A percentile compares a stretch with the other conserved stretches of the same genome.
These are phyloP conservation scores for Saccopteryx bilineata DNA, from an alignment of 2,113 vertebrate genomes.

Conservation along the genomic window DNA sequence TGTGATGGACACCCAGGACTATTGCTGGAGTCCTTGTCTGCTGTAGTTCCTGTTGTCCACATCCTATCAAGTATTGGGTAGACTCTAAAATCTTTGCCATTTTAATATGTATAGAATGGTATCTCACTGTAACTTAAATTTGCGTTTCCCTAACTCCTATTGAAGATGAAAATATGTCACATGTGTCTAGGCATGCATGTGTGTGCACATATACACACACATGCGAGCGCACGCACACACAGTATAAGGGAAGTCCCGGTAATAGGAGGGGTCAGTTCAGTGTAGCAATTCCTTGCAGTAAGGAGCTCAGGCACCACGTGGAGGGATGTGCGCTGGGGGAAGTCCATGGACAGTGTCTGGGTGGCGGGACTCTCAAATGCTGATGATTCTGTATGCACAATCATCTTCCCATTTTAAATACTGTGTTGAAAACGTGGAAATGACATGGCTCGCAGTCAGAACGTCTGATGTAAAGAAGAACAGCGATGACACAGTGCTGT, in stretches of 20 bases:
- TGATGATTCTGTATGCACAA: background rate
- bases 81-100: background rate
- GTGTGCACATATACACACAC: no score
- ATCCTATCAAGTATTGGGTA: background rate
- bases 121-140: background rate
- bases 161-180: background rate
- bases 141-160: background rate
- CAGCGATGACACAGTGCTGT: background rate
- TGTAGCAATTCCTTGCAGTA: accelerated
- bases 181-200: background rate
- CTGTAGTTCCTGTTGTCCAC: background rate
- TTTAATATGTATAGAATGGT: background rate
- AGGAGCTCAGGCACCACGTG: background rate
- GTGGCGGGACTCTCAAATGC: background rate
- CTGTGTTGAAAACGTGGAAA: background rate
- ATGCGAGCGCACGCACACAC: background rate
- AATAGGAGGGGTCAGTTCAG: background rate
- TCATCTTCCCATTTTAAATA: background rate
- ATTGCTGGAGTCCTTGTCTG: background rate
- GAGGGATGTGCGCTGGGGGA: background rate
- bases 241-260: no score
- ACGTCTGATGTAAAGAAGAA: background rate
- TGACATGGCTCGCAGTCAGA: background rate
- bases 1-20: background rate
- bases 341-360: background rate